Evolutionary conservation across 2,113 vertebrate species (phyloP).

Genomic region (Carassius auratus): DNA sequence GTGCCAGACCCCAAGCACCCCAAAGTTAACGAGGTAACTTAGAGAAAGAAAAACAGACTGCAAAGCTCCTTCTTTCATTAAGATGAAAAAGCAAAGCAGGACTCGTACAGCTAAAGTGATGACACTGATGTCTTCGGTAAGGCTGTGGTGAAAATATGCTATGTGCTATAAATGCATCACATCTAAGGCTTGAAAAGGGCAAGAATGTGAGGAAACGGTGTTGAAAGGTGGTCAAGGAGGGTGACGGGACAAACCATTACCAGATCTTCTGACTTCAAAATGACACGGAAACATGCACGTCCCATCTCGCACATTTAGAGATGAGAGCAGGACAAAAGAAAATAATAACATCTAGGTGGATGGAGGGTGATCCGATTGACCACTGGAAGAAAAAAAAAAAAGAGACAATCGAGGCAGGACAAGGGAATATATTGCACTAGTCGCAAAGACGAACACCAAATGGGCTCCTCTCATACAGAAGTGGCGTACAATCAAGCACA

Average conservation of each 20-base stretch:
- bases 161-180: conserved; percentile 10
- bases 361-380: conserved; percentile 22
- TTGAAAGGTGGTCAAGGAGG: conserved; percentile 29
- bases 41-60: background rate
- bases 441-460: background rate
- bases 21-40: background rate
- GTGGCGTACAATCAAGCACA: conserved; percentile 29
- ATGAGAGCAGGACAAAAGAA: background rate
- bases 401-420: background rate
- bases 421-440: conserved; percentile 15
- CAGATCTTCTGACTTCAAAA: conserved; percentile 9
- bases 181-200: conserved; percentile 3
- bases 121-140: background rate
- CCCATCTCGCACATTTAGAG: too few species aligned
- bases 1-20: background rate
- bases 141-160: conserved; percentile 7
- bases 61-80: background rate
- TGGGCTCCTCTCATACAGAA: background rate
- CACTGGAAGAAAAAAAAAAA: background rate
- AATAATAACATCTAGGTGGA: conserved; percentile 24
- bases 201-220: background rate
- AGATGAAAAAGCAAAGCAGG: background rate
- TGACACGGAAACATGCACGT: background rate
- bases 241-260: conserved; percentile 10
- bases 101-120: background rate